Base-by-base conservation (phyloP, 1,140 invertebrate genomes). In the Pseudomyrmex cubaensis region DNA sequence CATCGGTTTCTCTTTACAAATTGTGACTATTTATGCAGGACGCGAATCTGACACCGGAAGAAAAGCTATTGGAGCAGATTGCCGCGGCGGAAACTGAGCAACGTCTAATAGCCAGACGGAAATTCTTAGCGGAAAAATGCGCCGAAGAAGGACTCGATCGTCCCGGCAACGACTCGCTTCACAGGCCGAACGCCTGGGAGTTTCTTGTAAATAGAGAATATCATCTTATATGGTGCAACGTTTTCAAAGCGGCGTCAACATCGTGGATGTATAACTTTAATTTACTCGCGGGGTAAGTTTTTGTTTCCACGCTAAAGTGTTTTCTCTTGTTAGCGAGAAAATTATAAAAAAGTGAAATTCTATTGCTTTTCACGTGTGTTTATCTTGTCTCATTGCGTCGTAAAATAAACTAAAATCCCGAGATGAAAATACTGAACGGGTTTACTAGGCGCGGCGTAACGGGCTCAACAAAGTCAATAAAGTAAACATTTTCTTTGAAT, bases 181-280 rank as follows among this genome's bases (percentile, higher is more conserved):
- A 96, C 86, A 95, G 94, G 85, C 96, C 96, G 7, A 97, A 97
- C 87, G 96, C 97, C 2, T 98, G 97, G 97, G 97, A 98, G 91
- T 98, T 97, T 90, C 95, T 98, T 86, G 96, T 97, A 86, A 97
- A 97, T 92, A 95, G 95, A 87, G 96, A 97, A 89, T 96, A 97
- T 92, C 97, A 97, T 90, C 94, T 98, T 64, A 96, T 97, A 90
- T 98, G 97, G 96, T 98, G 97, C 91, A 98, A 97, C 92, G 96
- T 98, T 73, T 98, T 97, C 92, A 98, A 98, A 95, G 97, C 97
- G 12, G 97, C 97, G 1, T 97, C 97, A 46, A 97, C 97, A 1
- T 97, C 97, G 0, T 98, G 97, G 97, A 97, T 98, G 97, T 98
- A 97, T 93, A 98, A 98, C 93, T 98, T 98, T 90, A 98, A 98